Evolutionary conservation across 1,140 invertebrate genomes (phyloP), one percentile per base, ranked within the genome.

Genomic region (Pseudomyrmex concolor): DNA sequence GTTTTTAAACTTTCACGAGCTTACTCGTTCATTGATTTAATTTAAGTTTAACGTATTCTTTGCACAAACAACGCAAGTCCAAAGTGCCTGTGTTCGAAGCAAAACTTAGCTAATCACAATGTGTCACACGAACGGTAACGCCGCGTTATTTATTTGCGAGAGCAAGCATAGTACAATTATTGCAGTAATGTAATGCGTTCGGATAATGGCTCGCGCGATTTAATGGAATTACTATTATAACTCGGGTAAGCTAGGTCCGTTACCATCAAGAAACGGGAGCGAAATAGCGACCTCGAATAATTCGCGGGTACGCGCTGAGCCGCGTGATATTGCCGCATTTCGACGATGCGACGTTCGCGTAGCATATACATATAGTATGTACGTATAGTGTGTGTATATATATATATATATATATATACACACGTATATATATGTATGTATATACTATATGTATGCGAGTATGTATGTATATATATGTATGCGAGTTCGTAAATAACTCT

Each of bases 221-320:
- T 80, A 80, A 80, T 80, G 66, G 76, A 80, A 80, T 80, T 60
- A 80, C 66, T 80, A 80, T 80, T 80, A 80, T 80, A 80, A 70
- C 43, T 70, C 19, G 66, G 34, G 43, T 48, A 48, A 70, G 76
- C 76, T 50, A 60, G 76, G 76, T 60, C 66, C 66, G 54, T 71
- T 71, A 71, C 66, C 55, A 71, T 50, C 54, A 60, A 80, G 76
- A 43, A 78, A 70, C 19, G 76, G 15, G 64, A 43, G 15, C 51
- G 66, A 59, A 78, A 78, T 68, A 78, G 74, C 74, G 22, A 59
- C 59, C 84, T 63, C 64, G 68, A 81, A 25, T 83, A 84, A 87
- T 85, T 71, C 62, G 67, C 57, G 77, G 48, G 57, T 59, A 54
- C 70, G 57, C 78, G 25, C 25, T 66, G 68, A 51, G 72, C 62